Base-by-base conservation (phyloP, 2,888 invertebrate species). In the Portevinia maculata region DNA sequence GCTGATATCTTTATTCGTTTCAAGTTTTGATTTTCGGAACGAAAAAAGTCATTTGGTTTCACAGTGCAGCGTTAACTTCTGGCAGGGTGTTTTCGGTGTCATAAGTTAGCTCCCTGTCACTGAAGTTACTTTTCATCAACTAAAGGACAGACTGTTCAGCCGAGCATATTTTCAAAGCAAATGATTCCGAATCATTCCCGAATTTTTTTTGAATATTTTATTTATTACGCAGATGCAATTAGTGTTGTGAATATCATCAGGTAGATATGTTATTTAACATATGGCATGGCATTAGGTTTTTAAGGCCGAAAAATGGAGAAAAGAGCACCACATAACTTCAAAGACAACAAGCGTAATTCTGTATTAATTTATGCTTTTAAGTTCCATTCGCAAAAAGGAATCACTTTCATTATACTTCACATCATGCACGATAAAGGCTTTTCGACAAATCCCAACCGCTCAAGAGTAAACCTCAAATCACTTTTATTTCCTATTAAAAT, bases 401-500 rank as follows among this genome's bases (percentile, higher is more conserved):
- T 62, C 60, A 24, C 48, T 62, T 62, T 34, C 48, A 69, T 55
- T 55, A 67, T 67, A n/a, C 44, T 21, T 55, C 44, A 55, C 55
- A 55, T 44, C 55, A 69, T 69, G 67, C 24, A 21, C 44, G 19
- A 13, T 44, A 53, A 65, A 46, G 55, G 24, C 34, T 67, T 67
- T 55, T 44, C 55, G 55, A 34, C 67, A 67, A 67, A 67, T 67
- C 67, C 67, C 55, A 55, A 67, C 67, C 46, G 46, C 57, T 50
- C 69, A 57, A 57, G 28, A 57, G 37, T 69, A 69, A 57, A 69
- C 57, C 55, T 48, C 46, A 57, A 69, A 57, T 57, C 57, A 69
- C 55, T 44, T 69, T 69, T 57, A 69, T 57, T 69, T 69, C 69
- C 55, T 57, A 48, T 69, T 69, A 69, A 69, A 69, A 69, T 50